Base-by-base conservation (phyloP, 2,888 invertebrate species). In the Eupelmus urozonus region DNA sequence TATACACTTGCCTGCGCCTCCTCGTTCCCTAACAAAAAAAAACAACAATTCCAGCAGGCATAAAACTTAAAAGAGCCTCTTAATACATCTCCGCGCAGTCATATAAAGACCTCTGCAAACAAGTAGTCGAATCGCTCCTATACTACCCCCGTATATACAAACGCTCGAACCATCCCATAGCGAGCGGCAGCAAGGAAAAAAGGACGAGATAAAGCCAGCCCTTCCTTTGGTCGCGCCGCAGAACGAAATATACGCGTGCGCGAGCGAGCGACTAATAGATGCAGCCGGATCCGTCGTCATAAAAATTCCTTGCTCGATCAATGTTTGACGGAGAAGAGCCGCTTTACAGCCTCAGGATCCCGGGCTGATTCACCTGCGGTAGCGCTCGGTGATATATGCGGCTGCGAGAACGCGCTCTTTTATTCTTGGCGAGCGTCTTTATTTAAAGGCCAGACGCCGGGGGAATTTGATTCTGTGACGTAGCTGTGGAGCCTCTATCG, bases 261-360 rank as follows among this genome's bases (percentile, higher is more conserved):
- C n/a, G n/a, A n/a, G n/a, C n/a, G n/a, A n/a, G n/a, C 49, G 34
- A 34, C 53, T 27, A 42, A 62, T 27, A 23, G 59, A 27, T 7
- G 40, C 25, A 13, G 51, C 23, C 29, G 29, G 23, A 23, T 71
- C 60, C 29, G 20, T n/a, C 18, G 55, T n/a, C 67, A 69, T 78
- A 78, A 78, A 78, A 78, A 78, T 78, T 78, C 78, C 62, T 73
- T n/a, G n/a, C 45, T 23, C 29, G 59, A 72, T 77, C 77, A 67
- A 55, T 67, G 72, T 69, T 66, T 66, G 66, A 76, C 63, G 70
- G 63, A n/a, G n/a, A n/a, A n/a, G n/a, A n/a, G 27, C 11, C 49
- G 45, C 34, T 34, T 34, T 71, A 66, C 72, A 29, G 72, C 60
- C 18, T 9, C 11, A 13, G 25, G 59, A 16, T 0, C 18, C 23